Evolutionary conservation across 2,888 invertebrate genomes (phyloP).

Genomic region (Conops quadrifasciatus): DNA sequence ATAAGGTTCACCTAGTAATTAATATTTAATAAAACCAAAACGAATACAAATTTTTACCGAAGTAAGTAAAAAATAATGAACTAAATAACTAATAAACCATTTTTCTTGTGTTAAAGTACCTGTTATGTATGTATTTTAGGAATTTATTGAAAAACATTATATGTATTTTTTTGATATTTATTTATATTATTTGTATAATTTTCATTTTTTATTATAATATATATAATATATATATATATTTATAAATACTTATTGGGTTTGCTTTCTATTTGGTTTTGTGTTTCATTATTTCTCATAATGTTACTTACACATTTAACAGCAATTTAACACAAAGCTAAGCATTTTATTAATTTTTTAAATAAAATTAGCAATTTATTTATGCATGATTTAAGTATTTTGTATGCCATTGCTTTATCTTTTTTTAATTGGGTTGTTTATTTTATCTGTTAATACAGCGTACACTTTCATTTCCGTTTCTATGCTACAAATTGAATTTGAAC

Average conservation of each 20-base stretch:
- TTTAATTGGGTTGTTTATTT: slow-evolving; percentile 2
- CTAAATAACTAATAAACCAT: no score
- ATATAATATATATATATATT: slow-evolving; percentile 32
- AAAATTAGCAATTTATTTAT: no score
- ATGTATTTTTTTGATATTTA: slow-evolving; percentile 19
- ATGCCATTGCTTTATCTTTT: neutral
- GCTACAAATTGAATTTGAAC: slow-evolving; percentile 19
- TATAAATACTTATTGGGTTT: slow-evolving; percentile 35
- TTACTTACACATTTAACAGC: slow-evolving; percentile 65
- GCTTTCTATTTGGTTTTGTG: slow-evolving; percentile 38
- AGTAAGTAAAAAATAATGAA: no score
- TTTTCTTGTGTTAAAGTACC: no score
- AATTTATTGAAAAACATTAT: no score
- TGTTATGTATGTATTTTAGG: no score
- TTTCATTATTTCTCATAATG: slow-evolving; percentile 39
- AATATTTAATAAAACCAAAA: no score
- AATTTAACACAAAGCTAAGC: slow-evolving; percentile 66
- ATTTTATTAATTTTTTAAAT: slow-evolving; percentile 48
- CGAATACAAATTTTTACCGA: no score
- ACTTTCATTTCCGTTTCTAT: slow-evolving; percentile 1
- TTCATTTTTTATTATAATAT: slow-evolving; percentile 41
- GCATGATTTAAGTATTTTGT: slow-evolving; percentile 39
- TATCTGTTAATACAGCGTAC: neutral
- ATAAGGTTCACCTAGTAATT: no score
- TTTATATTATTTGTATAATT: slow-evolving; percentile 31